These are phyloP conservation scores for Oryzaephilus surinamensis DNA, from an alignment of 1,140 invertebrate genomes.

Conservation along the genomic window DNA sequence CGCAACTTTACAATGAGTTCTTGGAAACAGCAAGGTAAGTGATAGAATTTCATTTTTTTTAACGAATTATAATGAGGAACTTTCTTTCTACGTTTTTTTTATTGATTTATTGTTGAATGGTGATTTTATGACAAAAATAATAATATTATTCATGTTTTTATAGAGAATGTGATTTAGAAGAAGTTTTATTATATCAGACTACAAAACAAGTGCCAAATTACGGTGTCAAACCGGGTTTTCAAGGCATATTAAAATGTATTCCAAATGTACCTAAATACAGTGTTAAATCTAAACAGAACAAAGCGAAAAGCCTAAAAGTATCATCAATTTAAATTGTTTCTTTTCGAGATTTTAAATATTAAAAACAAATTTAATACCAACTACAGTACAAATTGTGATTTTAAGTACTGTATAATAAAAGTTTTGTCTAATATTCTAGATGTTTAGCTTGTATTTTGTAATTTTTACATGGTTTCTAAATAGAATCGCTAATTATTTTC, in stretches of 20 bases:
- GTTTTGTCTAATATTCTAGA: no score
- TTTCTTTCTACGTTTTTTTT: neutral
- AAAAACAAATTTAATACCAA: no score
- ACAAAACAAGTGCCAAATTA: constrained; percentile 26
- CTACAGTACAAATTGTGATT: no score
- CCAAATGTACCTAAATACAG: constrained; percentile 19
- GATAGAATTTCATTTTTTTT: neutral
- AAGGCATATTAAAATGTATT: constrained; percentile 28
- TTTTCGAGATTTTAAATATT: no score
- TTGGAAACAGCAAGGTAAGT: constrained; percentile 33
- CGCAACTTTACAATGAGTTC: constrained; percentile 48
- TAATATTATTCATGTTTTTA: constrained; percentile 10
- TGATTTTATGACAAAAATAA: neutral
- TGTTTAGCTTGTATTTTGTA: no score
- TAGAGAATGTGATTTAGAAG: constrained; percentile 34
- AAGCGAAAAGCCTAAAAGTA: constrained; percentile 15
- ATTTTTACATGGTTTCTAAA: no score
- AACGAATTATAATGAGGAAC: neutral
- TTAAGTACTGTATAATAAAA: no score
- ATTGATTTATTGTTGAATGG: neutral
- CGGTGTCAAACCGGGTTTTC: constrained; percentile 20
- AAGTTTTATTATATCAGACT: constrained; percentile 31
- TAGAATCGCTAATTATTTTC: no score
- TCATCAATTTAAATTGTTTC: no score
- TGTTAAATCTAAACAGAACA: no score